phyloP scores from a whole-genome alignment of 1,140 invertebrate genomes.

The Trichonephila inaurata region DNA sequence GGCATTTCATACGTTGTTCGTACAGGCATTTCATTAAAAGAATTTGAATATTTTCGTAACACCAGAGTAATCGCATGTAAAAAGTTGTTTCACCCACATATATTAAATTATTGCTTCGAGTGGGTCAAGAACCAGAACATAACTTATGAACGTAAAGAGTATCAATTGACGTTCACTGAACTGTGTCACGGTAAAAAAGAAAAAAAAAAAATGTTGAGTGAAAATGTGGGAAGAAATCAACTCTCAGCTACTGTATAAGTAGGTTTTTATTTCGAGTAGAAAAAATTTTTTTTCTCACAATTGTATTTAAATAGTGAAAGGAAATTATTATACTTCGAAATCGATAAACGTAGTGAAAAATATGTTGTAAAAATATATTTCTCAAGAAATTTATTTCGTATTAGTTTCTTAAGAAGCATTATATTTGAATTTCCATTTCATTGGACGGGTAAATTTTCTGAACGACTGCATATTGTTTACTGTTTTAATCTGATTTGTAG shows the following conservation, averaged over 20 bases:
- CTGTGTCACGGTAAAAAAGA: not conserved
- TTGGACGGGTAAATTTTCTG: too few relatives aligned
- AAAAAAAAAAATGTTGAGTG: not conserved
- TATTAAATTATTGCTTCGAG: not conserved
- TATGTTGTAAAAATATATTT: too few relatives aligned
- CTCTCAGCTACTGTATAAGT: constrained; percentile 34
- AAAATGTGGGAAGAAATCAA: constrained; percentile 1
- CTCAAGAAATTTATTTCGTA: too few relatives aligned
- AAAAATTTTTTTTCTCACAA: constrained; percentile 3
- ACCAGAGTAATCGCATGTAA: not conserved
- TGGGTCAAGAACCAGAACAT: constrained; percentile 45
- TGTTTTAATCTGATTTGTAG: too few relatives aligned
- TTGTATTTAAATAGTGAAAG: not conserved
- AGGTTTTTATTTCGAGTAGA: constrained; percentile 51
- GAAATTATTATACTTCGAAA: not conserved
- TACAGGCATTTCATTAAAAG: too few relatives aligned
- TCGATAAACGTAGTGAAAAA: not conserved
- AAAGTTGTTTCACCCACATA: not conserved
- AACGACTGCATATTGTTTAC: too few relatives aligned
- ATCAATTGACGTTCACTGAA: not conserved
- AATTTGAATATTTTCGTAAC: not conserved
- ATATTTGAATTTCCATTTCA: too few relatives aligned
- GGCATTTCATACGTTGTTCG: too few relatives aligned
- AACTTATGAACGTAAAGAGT: not conserved
- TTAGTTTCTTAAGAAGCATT: too few relatives aligned